Evolutionary conservation across 2,113 vertebrate species (phyloP).

Genomic region (Gnathonemus echidnorhynchus): DNA sequence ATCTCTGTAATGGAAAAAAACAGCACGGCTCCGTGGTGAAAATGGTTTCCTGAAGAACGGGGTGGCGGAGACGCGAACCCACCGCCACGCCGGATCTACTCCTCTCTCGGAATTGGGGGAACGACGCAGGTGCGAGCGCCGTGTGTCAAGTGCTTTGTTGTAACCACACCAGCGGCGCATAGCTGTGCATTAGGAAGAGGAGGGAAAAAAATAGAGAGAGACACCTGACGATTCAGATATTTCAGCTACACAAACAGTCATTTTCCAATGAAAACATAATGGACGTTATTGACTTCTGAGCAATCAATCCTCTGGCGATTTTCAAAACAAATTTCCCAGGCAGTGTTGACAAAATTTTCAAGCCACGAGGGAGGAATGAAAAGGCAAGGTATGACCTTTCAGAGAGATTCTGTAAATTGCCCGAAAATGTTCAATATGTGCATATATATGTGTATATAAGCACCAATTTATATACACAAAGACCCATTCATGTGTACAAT

Average conservation of each 20-base stretch:
- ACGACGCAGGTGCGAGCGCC: background rate
- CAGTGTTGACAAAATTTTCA: background rate
- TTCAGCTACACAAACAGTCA: background rate
- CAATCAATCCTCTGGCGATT: background rate
- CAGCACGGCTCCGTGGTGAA: slow-evolving; percentile 37
- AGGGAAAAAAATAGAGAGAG: background rate
- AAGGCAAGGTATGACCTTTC: background rate
- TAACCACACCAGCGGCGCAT: background rate
- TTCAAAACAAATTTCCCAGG: background rate
- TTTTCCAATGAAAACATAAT: slow-evolving; percentile 8
- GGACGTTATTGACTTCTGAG: background rate
- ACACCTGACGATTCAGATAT: slow-evolving; percentile 1
- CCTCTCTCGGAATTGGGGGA: background rate
- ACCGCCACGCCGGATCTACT: background rate
- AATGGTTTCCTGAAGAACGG: slow-evolving; percentile 29
- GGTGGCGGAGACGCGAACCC: background rate
- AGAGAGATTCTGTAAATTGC: background rate
- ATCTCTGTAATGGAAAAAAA: slow-evolving; percentile 44
- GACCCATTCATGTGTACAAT: background rate
- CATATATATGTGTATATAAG: background rate
- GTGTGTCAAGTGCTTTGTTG: background rate
- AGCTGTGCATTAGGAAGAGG: background rate
- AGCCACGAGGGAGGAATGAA: background rate
- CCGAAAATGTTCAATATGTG: background rate
- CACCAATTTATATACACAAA: background rate